Conservation (phyloP, 2,797 vertebrate species). For the Pseudomugil tenellus region DNA sequence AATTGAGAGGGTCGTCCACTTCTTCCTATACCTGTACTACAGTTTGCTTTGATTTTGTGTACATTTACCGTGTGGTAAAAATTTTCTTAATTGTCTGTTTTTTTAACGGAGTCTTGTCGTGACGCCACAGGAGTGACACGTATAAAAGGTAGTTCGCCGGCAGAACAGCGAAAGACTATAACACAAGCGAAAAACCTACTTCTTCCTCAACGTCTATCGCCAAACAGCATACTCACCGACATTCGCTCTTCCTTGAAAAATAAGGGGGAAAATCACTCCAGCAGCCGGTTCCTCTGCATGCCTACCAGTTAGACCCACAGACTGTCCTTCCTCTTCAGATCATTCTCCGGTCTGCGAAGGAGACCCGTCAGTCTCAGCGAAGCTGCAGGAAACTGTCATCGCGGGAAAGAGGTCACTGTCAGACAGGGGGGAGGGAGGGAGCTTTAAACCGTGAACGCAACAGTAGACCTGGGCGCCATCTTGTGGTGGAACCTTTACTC, state of each 20-base stretch:
- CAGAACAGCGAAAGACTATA: slow-evolving; percentile 26
- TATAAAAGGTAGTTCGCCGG: slow-evolving; percentile 41
- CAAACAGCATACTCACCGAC: slow-evolving; percentile 49
- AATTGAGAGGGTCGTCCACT: accelerated
- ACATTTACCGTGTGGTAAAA: accelerated
- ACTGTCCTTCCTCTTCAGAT: slow-evolving; percentile 12
- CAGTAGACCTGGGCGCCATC: slow-evolving; percentile 37
- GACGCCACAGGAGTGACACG: slow-evolving; percentile 72
- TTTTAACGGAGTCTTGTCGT: slow-evolving; percentile 38
- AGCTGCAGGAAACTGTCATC: slow-evolving; percentile 75
- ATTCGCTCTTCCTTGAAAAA: slow-evolving; percentile 17
- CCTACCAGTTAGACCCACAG: slow-evolving; percentile 21
- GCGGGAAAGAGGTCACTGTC: slow-evolving; percentile 54
- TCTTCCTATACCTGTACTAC: accelerated
- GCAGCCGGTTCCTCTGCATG: slow-evolving; percentile 43
- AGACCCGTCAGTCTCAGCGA: slow-evolving; percentile 28
- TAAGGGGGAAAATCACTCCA: slow-evolving; percentile 8
- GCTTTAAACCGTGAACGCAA: not conserved
- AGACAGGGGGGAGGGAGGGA: slow-evolving; percentile 34
- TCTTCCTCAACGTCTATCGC: slow-evolving; percentile 14
- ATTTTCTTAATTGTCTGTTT: not conserved
- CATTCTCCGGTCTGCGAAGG: slow-evolving; percentile 39
- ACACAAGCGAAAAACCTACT: slow-evolving; percentile 19
- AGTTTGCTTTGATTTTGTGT: accelerated
- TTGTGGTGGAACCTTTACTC: slow-evolving; percentile 14